A percentile compares a stretch with the other conserved stretches of the same genome.
Conservation (phyloP, 2,797 vertebrate species). For the Sebastes iracundus region DNA sequence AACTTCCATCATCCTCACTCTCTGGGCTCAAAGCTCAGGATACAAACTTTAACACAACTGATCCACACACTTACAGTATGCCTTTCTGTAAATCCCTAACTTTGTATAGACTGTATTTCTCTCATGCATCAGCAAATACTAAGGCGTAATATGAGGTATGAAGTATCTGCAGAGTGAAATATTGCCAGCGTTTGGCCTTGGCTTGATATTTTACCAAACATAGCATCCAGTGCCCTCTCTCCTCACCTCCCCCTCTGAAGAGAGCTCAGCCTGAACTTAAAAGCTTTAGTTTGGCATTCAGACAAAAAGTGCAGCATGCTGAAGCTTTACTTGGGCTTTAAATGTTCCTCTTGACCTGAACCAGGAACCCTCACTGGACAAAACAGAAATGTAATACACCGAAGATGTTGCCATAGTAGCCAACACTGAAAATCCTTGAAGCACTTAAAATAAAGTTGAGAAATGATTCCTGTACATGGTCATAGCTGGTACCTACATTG, state of each 20-base stretch:
- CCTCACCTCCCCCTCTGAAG: conserved; percentile 25
- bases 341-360: conserved; percentile 28
- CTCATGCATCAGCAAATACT: conserved; percentile 5
- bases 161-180: conserved; percentile 18
- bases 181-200: conserved; percentile 44
- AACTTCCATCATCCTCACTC: conserved; percentile 1
- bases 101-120: not conserved
- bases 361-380: not conserved
- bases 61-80: not conserved
- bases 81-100: not conserved
- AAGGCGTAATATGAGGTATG: not conserved
- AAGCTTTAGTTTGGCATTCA: conserved; percentile 49
- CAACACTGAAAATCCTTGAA: not conserved
- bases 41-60: not conserved
- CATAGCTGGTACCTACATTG: not conserved
- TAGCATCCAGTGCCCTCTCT: conserved; percentile 45
- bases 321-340: conserved; percentile 36
- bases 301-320: conserved; percentile 37
- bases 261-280: conserved; percentile 45
- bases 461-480: conserved; percentile 11
- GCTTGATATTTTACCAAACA: conserved; percentile 66
- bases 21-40: conserved; percentile 1
- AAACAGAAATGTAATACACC: not conserved
- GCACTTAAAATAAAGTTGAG: not conserved
- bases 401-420: not conserved